Base-by-base conservation (phyloP, 1,140 invertebrate species). In the Carcinoscorpius rotundicauda region DNA sequence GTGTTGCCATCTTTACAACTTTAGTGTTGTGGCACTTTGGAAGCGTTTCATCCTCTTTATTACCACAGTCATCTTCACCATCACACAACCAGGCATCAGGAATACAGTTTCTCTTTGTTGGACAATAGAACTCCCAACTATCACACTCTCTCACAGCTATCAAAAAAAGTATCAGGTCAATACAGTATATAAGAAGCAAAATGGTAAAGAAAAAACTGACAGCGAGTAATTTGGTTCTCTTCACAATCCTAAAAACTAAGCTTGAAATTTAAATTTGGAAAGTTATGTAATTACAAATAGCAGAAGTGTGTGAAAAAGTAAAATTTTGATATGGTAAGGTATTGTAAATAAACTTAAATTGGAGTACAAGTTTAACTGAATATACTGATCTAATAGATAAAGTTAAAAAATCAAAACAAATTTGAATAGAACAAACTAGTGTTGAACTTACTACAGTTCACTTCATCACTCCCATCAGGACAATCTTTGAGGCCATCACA, bases 401-500 rank as follows among this genome's bases (percentile, higher is more conserved):
- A 29, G 29, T 29, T 29, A 29, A 29, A 29, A 29, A 29, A 29
- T 29, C 29, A 29, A 2, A 29, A 29, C 29, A 29, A 29, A 29
- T 29, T 29, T 29, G 29, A 29, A 29, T 29, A 29, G 29, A 29
- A 29, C 29, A 29, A 29, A 2, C 29, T 29, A 29, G 29, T 29
- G 29, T 29, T 29, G 29, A 29, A 29, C 29, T 29, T 29, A 29
- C 29, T 29, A 29, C 29, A 29, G 29, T 72, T 65, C 6, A 64
- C 85, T 74, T 92, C 89, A 71, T 93, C 89, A 71, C 88, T 84
- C 78, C 86, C 87, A 66, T 86, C 84, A n/a, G 85, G 85, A 72
- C 91, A 93, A 75, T 93, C 89, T 51, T 85, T 85, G 49, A 84
- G 83, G 68, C 85, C 85, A 74, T 93, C 85, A 73, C 91, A 93